Conservation (phyloP, 2,113 vertebrate genomes). For the Canis aureus region DNA sequence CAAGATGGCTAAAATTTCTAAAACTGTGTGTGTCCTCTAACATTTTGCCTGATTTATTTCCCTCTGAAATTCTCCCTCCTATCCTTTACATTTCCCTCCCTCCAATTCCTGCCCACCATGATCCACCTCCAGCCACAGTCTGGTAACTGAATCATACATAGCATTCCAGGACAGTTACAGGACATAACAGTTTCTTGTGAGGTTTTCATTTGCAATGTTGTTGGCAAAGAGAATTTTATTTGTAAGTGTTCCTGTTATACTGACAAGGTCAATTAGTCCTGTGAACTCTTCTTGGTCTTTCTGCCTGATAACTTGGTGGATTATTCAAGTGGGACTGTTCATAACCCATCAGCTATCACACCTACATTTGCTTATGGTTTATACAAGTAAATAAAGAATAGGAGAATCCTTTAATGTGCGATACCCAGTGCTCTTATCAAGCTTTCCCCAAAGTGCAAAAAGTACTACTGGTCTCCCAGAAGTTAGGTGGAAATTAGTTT, state of each 20-base stretch:
- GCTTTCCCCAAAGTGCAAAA: constrained; percentile 30
- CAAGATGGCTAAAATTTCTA: constrained; percentile 51
- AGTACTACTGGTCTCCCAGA: background rate
- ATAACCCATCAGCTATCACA: constrained; percentile 75
- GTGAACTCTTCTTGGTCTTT: constrained; percentile 84
- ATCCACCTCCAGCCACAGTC: constrained; percentile 55
- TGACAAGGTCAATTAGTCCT: constrained; percentile 86
- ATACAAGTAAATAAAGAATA: background rate
- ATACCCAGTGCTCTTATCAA: background rate
- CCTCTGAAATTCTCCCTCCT: constrained; percentile 14
- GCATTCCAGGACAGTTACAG: constrained; percentile 83
- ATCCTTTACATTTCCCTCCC: background rate
- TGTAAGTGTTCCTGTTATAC: constrained; percentile 87
- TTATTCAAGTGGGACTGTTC: constrained; percentile 83
- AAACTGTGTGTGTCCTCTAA: constrained; percentile 49
- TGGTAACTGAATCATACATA: constrained; percentile 81
- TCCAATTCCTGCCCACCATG: background rate
- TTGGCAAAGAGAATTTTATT: constrained; percentile 86
- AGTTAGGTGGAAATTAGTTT: background rate
- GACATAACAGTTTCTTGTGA: constrained; percentile 80
- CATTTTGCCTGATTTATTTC: constrained; percentile 7
- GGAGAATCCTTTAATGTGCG: background rate
- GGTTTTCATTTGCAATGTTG: constrained; percentile 82
- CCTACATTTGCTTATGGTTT: background rate
- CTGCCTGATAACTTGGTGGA: constrained; percentile 82